phyloP scores from a whole-genome alignment of 2,888 invertebrate genomes.

The Allolobophora icterica region DNA sequence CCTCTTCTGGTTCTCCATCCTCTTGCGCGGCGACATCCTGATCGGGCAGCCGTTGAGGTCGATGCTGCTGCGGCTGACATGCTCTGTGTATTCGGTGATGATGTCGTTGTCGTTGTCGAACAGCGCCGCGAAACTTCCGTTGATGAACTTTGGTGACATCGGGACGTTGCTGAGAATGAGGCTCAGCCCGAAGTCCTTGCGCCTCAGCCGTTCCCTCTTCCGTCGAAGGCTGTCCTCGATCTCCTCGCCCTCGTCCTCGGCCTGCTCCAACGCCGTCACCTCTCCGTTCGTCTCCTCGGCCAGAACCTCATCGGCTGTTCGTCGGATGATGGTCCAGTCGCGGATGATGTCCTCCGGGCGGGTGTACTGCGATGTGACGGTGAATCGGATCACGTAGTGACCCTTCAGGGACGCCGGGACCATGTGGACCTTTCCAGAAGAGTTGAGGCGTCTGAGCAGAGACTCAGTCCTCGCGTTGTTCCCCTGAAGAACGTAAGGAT shows the following conservation, averaged over 20 bases:
- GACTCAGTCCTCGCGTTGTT: conserved; percentile 81
- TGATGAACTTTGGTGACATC: conserved; percentile 89
- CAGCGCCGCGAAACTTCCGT: conserved; percentile 64
- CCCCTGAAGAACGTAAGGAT: conserved; percentile 69
- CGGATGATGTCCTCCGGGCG: conserved; percentile 71
- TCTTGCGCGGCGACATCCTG: conserved; percentile 58
- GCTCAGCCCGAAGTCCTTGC: conserved; percentile 83
- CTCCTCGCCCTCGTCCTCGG: background rate
- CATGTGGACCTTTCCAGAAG: conserved; percentile 86
- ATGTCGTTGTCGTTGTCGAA: conserved; percentile 57
- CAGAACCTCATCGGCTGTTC: conserved; percentile 62
- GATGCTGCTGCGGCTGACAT: conserved; percentile 50
- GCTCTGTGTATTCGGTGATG: conserved; percentile 57
- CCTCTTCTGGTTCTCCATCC: conserved; percentile 56
- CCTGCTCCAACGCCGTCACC: background rate
- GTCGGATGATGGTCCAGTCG: conserved; percentile 76
- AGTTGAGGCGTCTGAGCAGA: conserved; percentile 84
- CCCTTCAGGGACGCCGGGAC: conserved; percentile 92
- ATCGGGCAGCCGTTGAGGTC: conserved; percentile 57
- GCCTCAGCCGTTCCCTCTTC: conserved; percentile 48
- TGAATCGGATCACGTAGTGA: conserved; percentile 82
- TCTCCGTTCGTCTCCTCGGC: conserved; percentile 34
- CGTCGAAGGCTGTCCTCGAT: conserved; percentile 2
- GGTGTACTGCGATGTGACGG: conserved; percentile 86
- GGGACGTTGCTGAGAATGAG: conserved; percentile 90